Base-by-base conservation (phyloP, 2,888 invertebrate species). In the Allacma fusca region DNA sequence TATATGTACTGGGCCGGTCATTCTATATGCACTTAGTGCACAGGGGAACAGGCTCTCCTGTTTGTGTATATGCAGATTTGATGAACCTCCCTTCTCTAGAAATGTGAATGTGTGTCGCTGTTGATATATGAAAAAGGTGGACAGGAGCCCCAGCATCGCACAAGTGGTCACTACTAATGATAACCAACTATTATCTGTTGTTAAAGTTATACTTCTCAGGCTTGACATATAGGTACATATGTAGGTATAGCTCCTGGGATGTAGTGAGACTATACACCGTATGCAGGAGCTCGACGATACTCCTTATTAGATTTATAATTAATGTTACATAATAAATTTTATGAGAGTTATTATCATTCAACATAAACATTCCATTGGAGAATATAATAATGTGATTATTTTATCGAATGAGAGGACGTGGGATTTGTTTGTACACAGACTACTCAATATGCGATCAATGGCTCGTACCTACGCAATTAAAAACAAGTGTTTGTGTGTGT, bases 281-380 rank as follows among this genome's bases (percentile, higher is more conserved):
- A n/a, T n/a, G n/a, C n/a, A n/a, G 12, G 24, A 12, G 23, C 4
- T 9, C 2, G 23, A 62, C 62, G 24, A 62, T 24, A 24, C 62
- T 62, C 62, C 62, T 62, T 62, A 62, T 62, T 62, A 62, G 62
- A 62, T 62, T 62, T 24, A 62, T 62, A 62, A 62, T 62, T 62
- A 62, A 62, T 62, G 62, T 62, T 62, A 62, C 62, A 62, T 62
- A 62, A 62, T 62, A 62, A 62, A 62, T 62, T 62, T 62, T 62
- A 62, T 62, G 62, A 62, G 62, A 62, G 62, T 62, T 62, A 62
- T 62, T 62, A 62, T 62, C 62, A 62, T 62, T 62, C 62, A 62
- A 24, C 24, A 62, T 62, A 62, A 62, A 26, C 62, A 62, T 62
- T 62, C 62, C 62, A 62, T 62, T 62, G 62, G 62, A 24, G 16